Evolutionary conservation across 2,113 vertebrate genomes (phyloP), one percentile per base, ranked within the genome.

Genomic region (Cygnus atratus): DNA sequence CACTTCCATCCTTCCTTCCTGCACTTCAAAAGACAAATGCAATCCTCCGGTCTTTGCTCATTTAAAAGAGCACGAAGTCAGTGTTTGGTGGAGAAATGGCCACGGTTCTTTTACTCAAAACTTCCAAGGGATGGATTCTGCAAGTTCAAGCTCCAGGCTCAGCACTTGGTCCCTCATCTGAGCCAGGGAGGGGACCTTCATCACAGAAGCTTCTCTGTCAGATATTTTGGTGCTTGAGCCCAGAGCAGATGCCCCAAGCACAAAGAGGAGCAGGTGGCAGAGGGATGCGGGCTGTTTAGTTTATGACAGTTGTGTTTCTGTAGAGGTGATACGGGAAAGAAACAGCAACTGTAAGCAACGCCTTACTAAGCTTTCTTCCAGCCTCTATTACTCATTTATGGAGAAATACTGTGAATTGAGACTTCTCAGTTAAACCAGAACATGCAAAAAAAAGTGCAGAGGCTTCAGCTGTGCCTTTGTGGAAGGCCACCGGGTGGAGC

Each of bases 401-500:
- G 63, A 74, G 79, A 52, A 83, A 35, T 10, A 3, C 0, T 66
- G 79, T n/a, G 48, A 83, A 15, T 6, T 0, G 39, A 65, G 62
- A 8, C 46, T 71, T 76, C 11, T 31, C 2, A 0, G 26, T 24
- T 4, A 6, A 19, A 20, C 2, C 14, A 35, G 59, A 2, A 20
- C 37, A 20, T 24, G 1, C 29, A 2, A 52, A 52, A 54, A 50
- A 26, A 29, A 46, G 17, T n/a, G 80, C 13, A 1, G 41, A 43
- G 62, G 48, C 84, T 87, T 24, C 59, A 15, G 88, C 79, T 22
- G 88, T 84, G 95, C 92, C 92, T 92, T 80, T 29, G 6, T 6
- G 4, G 26, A 7, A 1, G 48, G 90, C 96, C 95, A 44, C 79
- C 29, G 86, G 94, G 92, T 84, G 93, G 96, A 96, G 95, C 95